Evolutionary conservation across 2,797 vertebrate species (phyloP).

Genomic region (Morus bassanus): DNA sequence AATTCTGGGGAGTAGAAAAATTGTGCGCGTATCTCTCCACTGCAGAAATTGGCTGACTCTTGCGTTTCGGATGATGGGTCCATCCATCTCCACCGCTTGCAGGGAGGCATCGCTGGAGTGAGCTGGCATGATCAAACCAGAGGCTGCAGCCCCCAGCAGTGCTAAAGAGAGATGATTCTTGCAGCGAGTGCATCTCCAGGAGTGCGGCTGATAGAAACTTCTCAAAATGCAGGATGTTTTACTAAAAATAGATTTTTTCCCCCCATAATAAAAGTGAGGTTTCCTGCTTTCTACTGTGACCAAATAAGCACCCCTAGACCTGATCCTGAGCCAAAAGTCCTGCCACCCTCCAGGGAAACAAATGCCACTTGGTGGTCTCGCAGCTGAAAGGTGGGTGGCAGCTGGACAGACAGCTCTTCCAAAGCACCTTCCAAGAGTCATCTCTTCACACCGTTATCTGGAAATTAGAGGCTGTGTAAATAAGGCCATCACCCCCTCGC

Average conservation of each 20-base stretch:
- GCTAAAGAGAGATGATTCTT: not conserved
- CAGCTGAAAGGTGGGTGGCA: not conserved
- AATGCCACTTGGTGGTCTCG: not conserved
- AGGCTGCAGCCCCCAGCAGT: not conserved
- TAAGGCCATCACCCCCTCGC: accelerated
- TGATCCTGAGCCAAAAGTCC: not conserved
- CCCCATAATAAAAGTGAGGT: too few relatives aligned
- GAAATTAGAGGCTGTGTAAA: not conserved
- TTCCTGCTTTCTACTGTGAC: not conserved
- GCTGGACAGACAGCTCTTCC: not conserved
- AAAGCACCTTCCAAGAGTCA: not conserved
- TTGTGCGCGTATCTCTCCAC: not conserved
- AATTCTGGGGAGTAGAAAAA: conserved; percentile 6
- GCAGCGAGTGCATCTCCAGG: not conserved
- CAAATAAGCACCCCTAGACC: not conserved
- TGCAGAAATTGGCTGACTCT: conserved; percentile 38
- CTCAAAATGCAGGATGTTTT: not conserved
- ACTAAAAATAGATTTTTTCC: accelerated
- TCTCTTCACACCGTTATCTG: not conserved
- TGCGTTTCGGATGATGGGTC: not conserved
- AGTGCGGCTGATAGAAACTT: not conserved
- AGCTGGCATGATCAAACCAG: not conserved
- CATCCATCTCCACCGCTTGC: conserved; percentile 33
- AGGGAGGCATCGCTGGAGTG: not conserved
- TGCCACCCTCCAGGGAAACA: not conserved